Evolutionary conservation across 2,113 vertebrate genomes (phyloP), one percentile per base, ranked within the genome.

Genomic region (Periophthalmus modestus): DNA sequence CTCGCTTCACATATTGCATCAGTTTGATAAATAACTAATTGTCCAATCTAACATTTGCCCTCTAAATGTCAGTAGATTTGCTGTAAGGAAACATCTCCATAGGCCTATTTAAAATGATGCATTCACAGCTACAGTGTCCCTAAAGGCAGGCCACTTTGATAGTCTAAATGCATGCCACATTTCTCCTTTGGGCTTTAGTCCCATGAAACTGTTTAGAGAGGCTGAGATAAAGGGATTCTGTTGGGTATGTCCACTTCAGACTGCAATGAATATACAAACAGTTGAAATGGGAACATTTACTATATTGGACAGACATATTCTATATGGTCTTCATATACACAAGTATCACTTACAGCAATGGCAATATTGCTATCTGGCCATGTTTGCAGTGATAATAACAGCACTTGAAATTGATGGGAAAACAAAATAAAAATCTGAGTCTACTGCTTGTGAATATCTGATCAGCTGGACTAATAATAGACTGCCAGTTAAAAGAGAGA

Each of bases 241-340:
- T 68, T 72, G 65, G 55, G 21, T 69, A 79, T 77, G 67, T 79
- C 66, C 68, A 81, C 77, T 78, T 77, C 68, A 75, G 84, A 78
- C 67, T 82, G 72, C 74, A 65, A 81, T 83, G 78, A 82, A 87
- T 80, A 83, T 68, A 88, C 79, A 77, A 88, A 87, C 82, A 85
- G 77, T 59, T 55, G 24, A 71, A 83, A 21, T 66, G 48, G 15
- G 67, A 72, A 71, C 48, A 78, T 74, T 77, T 85, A 78, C 69
- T 65, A 71, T 65, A 71, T 77, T 19, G 71, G 48, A 24, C 24
- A 59, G 21, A 59, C 81, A 67, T 78, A 83, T 81, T 74, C 81
- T 82, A 77, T 83, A 68, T 71, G 65, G 70, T 50, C 78, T 71
- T 73, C n/a, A 73, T 46, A 74, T 54, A 55, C 52, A 11, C 52